These are phyloP conservation scores for Cryptus armator DNA, from an alignment of 2,888 invertebrate species.

Conservation along the genomic window DNA sequence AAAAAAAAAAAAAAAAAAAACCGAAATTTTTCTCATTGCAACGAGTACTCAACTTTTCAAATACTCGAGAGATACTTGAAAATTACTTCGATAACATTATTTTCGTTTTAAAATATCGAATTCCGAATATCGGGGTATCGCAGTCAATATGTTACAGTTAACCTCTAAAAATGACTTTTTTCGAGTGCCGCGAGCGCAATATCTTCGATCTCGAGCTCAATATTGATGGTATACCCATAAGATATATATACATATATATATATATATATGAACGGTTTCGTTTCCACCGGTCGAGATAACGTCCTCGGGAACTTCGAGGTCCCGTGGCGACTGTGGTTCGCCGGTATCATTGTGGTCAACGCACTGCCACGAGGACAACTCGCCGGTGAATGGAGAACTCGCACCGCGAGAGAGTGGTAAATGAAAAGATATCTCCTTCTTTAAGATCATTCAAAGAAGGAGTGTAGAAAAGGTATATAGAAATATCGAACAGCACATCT, in stretches of 20 bases:
- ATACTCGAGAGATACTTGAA: too few relatives aligned
- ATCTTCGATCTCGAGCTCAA: neutral
- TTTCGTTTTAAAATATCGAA: too few relatives aligned
- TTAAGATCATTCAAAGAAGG: conserved; percentile 12
- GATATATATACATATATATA: neutral
- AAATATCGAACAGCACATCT: conserved; percentile 15
- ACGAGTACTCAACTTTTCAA: too few relatives aligned
- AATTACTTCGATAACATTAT: too few relatives aligned
- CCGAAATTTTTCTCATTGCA: too few relatives aligned
- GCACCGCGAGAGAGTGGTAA: conserved; percentile 12
- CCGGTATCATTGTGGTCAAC: neutral
- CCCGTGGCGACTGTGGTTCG: conserved; percentile 4
- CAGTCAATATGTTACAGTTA: too few relatives aligned
- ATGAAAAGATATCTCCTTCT: conserved; percentile 15
- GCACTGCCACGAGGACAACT: neutral
- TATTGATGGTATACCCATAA: neutral
- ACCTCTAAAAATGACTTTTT: too few relatives aligned
- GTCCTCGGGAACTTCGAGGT: conserved; percentile 11
- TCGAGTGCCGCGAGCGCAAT: too few relatives aligned
- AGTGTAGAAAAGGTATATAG: neutral
- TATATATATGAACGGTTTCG: neutral
- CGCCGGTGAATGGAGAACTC: conserved; percentile 34
- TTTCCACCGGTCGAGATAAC: conserved; percentile 2
- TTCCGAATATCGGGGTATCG: too few relatives aligned
- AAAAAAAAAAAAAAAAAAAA: too few relatives aligned